Evolutionary conservation across 2,888 invertebrate genomes (phyloP).

Genomic region (Ornithoptera priamus): DNA sequence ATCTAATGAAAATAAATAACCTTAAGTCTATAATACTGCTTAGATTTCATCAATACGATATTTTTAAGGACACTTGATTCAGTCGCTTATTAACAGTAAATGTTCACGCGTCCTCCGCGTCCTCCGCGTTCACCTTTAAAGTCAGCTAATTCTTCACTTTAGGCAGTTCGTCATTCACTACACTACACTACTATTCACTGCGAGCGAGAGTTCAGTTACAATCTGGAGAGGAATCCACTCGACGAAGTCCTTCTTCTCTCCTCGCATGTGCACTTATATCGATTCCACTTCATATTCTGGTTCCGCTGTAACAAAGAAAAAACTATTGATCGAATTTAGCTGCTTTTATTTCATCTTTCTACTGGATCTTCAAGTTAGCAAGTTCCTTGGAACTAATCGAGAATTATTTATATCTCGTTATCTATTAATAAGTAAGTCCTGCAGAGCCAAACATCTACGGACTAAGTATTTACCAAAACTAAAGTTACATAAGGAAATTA

Average conservation of each 20-base stretch:
- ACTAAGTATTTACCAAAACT: background rate
- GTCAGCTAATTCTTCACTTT: slow-evolving; percentile 9
- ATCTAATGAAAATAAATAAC: slow-evolving; percentile 56
- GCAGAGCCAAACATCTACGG: background rate
- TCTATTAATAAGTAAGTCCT: too few relatives aligned
- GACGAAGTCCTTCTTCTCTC: slow-evolving; percentile 40
- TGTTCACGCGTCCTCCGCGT: background rate
- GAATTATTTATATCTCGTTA: background rate
- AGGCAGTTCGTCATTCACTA: background rate
- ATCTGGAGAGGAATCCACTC: slow-evolving; percentile 25
- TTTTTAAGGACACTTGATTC: slow-evolving; percentile 53
- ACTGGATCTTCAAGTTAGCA: background rate
- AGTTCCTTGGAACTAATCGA: background rate
- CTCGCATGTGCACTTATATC: slow-evolving; percentile 69
- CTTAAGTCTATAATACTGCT: slow-evolving; percentile 69
- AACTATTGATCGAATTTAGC: slow-evolving; percentile 41
- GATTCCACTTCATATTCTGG: slow-evolving; percentile 74
- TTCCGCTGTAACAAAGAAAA: slow-evolving; percentile 66
- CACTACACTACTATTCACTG: background rate
- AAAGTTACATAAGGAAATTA: slow-evolving; percentile 13
- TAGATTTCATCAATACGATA: slow-evolving; percentile 47
- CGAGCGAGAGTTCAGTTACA: slow-evolving; percentile 4
- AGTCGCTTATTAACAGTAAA: slow-evolving; percentile 40
- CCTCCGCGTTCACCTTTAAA: background rate
- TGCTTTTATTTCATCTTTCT: slow-evolving; percentile 27